Evolutionary conservation across 2,113 vertebrate genomes (phyloP), one percentile per base, ranked within the genome.

Genomic region (Hyaena hyaena): DNA sequence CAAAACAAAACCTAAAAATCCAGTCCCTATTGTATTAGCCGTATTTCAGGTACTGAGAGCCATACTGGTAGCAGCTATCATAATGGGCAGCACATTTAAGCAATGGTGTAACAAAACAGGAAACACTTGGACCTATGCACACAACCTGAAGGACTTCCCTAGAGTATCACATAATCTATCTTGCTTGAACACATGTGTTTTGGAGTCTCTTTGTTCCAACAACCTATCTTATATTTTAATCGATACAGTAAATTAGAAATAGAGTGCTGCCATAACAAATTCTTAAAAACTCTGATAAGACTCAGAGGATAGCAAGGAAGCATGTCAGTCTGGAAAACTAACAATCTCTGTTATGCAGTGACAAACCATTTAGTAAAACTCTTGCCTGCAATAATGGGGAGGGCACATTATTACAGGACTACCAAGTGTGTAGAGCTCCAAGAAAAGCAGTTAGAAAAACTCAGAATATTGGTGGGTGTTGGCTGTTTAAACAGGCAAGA

Each of bases 391-490:
- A 48, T 55, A 74, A 58, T 0, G 21, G 16, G 12, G 45, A 84
- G 33, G 2, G 7, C 21, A 76, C 6, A 84, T 63, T 35, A 84
- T 63, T 45, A 84, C 15, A 65, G 66, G 28, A 69, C 84, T 73
- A 86, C 24, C 12, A 96, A 91, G 39, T 63, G 19, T 48, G 35
- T 2, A 77, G 17, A 80, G 21, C 53, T 92, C 63, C 35, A 63
- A 85, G 87, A 80, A 96, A 85, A 95, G 48, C 50, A 86, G 26
- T 82, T 92, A 80, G 31, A 76, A 81, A 96, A 94, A 90, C 63
- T 80, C 68, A 92, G 53, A 90, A 80, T 81, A 88, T 3, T 85
- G 9, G 11, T 61, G 24, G 55, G 28, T 94, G 19, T 4, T 94
- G 26, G 55, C 73, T 93, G 45, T 61, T 91, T 74, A 68, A 79